phyloP scores from a whole-genome alignment of 1,140 invertebrate species.

The Zaprionus camerounensis region DNA sequence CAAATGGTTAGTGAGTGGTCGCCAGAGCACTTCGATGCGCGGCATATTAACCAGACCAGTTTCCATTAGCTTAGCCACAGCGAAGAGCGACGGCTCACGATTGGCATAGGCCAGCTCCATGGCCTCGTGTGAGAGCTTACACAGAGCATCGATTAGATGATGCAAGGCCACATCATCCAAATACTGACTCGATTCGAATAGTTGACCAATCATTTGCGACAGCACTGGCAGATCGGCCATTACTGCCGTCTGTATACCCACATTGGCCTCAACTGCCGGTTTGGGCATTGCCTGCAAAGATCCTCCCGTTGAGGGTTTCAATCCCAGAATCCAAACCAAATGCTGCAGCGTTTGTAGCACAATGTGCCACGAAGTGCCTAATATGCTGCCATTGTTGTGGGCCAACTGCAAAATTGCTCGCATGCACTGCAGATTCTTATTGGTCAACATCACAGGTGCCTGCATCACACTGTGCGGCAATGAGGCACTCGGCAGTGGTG shows the following conservation, averaged over 20 bases:
- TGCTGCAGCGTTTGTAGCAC: slow-evolving; percentile 98
- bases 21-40: slow-evolving; percentile 97
- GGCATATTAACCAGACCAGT: slow-evolving; percentile 97
- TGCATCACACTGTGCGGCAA: slow-evolving; percentile 90
- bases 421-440: slow-evolving; percentile 99
- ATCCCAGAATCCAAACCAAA: slow-evolving; percentile 98
- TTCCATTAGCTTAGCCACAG: slow-evolving; percentile 98
- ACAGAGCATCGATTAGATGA: slow-evolving; percentile 98
- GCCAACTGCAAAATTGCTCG: slow-evolving; percentile 94
- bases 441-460: slow-evolving; percentile 99
- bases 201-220: slow-evolving; percentile 95
- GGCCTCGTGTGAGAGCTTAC: slow-evolving; percentile 97
- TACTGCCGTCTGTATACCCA: slow-evolving; percentile 97
- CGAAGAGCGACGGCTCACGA: slow-evolving; percentile 97
- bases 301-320: slow-evolving; percentile 96
- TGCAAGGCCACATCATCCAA: slow-evolving; percentile 97
- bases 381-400: slow-evolving; percentile 95
- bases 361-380: slow-evolving; percentile 97
- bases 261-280: slow-evolving; percentile 91
- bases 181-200: slow-evolving; percentile 97
- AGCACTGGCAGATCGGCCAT: slow-evolving; percentile 97
- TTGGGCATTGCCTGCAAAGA: slow-evolving; percentile 89
- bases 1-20: slow-evolving; percentile 97
- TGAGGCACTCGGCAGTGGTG: slow-evolving; percentile 93
- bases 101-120: slow-evolving; percentile 99